A percentile compares a stretch with the other conserved stretches of the same genome.
phyloP scores from a whole-genome alignment of 2,797 vertebrate species.

The Microcaecilia unicolor region DNA sequence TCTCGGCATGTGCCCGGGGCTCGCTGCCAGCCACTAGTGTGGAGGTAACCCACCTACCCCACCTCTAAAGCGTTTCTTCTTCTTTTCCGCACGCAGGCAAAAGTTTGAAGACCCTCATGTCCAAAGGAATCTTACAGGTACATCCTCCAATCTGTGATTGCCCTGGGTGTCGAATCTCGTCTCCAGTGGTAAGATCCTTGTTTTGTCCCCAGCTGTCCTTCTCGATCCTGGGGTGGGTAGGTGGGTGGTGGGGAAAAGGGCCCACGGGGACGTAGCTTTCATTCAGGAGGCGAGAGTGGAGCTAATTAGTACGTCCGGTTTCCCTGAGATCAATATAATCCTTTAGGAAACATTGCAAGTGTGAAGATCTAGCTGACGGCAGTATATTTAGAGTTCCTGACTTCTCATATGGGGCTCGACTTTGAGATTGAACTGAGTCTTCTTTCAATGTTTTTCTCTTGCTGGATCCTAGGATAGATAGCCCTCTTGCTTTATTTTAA shows the following conservation, averaged over 20 bases:
- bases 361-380: too few species aligned
- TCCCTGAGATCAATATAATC: not conserved
- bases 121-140: slow-evolving; percentile 99
- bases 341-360: slow-evolving; percentile 1
- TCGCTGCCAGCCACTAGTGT: slow-evolving; percentile 5
- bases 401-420: too few species aligned
- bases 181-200: slow-evolving; percentile 90
- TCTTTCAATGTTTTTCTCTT: too few species aligned
- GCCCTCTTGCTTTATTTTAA: too few species aligned
- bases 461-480: too few species aligned
- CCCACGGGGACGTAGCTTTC: too few species aligned
- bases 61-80: not conserved
- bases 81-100: slow-evolving; percentile 64
- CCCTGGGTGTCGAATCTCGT: slow-evolving; percentile 96
- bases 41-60: too few species aligned
- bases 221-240: too few species aligned
- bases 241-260: accelerated
- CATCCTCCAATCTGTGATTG: slow-evolving; percentile 98
- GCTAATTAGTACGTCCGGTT: accelerated
- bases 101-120: slow-evolving; percentile 99
- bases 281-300: too few species aligned
- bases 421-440: too few species aligned
- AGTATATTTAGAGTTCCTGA: too few species aligned
- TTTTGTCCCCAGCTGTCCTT: slow-evolving; percentile 6
- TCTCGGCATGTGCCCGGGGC: not conserved